phyloP scores from a whole-genome alignment of 2,888 invertebrate genomes.

The Acleris emargana region DNA sequence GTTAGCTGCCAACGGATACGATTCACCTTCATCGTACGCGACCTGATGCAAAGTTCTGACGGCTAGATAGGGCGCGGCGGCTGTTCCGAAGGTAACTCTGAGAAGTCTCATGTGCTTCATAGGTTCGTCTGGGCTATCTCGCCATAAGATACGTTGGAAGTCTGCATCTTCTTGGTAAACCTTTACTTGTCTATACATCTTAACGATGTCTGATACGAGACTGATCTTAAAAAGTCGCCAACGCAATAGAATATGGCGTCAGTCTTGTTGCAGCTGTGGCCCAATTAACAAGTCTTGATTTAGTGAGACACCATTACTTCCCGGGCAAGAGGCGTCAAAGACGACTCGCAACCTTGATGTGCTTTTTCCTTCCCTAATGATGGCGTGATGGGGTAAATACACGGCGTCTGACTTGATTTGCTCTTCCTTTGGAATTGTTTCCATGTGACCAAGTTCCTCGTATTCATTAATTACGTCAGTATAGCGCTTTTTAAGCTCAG shows the following conservation, averaged over 20 bases:
- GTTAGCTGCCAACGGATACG: conserved; percentile 1
- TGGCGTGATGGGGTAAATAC: no score
- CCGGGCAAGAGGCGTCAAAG: conserved; percentile 14
- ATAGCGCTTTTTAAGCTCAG: no score
- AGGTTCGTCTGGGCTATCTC: background rate
- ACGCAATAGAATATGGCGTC: background rate
- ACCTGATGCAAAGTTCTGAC: conserved; percentile 3
- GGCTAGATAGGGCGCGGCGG: conserved; percentile 4
- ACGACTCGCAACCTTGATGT: conserved; percentile 2
- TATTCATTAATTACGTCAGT: no score
- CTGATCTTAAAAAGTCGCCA: background rate
- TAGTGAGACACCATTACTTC: conserved; percentile 8
- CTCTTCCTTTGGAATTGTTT: no score
- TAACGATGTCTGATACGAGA: conserved; percentile 5
- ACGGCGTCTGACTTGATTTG: no score
- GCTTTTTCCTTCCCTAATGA: background rate
- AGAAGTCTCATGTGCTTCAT: background rate
- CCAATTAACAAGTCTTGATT: conserved; percentile 14
- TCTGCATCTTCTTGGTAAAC: conserved; percentile 1
- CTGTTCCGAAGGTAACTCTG: conserved; percentile 3
- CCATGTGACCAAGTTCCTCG: no score
- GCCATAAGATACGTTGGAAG: conserved; percentile 5
- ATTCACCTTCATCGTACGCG: conserved; percentile 4
- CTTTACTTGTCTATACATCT: conserved; percentile 14
- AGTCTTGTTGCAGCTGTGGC: background rate